These are phyloP conservation scores for Scolopax rusticola DNA, from an alignment of 2,797 vertebrate species.

Conservation along the genomic window DNA sequence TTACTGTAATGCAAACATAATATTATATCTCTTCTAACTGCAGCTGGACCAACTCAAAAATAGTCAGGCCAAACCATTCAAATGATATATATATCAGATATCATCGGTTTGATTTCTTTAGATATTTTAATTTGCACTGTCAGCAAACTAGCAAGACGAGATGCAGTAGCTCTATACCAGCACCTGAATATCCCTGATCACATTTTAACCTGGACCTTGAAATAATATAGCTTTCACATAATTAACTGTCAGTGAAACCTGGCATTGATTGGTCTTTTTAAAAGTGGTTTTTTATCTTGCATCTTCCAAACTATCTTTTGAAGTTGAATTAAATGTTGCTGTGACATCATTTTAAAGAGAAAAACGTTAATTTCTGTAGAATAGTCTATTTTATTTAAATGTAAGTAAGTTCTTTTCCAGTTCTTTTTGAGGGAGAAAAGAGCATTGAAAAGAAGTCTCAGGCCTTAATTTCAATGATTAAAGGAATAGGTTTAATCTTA, in stretches of 20 bases:
- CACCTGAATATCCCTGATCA: conserved; percentile 77
- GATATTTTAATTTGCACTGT: not conserved
- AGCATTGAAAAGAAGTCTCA: not conserved
- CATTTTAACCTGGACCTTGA: conserved; percentile 78
- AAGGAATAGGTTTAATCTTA: conserved; percentile 18
- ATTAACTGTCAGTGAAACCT: conserved; percentile 76
- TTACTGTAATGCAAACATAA: not conserved
- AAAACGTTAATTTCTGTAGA: conserved; percentile 39
- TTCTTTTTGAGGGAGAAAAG: not conserved
- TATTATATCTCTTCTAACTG: not conserved
- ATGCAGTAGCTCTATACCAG: conserved; percentile 24
- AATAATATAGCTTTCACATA: conserved; percentile 80
- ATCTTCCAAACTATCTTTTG: conserved; percentile 67
- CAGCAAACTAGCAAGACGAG: conserved; percentile 71
- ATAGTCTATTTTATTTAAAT: not conserved
- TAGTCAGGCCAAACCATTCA: not conserved
- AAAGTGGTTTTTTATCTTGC: conserved; percentile 63
- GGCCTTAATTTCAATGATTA: conserved; percentile 10
- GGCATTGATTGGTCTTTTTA: conserved; percentile 7
- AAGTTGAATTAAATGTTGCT: conserved; percentile 69
- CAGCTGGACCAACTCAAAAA: not conserved
- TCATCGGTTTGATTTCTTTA: not conserved
- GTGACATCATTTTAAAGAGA: not conserved
- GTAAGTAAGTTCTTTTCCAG: not conserved
- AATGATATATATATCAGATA: not conserved